phyloP scores from a whole-genome alignment of 2,888 invertebrate genomes.

The Chesias legatella region DNA sequence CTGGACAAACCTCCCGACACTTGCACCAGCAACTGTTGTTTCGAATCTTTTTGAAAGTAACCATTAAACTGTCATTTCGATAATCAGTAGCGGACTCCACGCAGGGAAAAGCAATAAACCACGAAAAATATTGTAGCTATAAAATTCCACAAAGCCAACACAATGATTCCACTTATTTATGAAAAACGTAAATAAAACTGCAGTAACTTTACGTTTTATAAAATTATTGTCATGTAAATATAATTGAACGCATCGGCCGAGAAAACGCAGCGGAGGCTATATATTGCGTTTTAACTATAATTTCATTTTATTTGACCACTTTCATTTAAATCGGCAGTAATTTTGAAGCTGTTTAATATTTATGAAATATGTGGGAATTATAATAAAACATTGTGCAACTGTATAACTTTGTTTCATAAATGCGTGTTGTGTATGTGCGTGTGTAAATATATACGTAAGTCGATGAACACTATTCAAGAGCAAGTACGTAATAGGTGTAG shows the following conservation, averaged over 20 bases:
- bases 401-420: background rate
- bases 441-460: no score
- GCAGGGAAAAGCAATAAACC: conserved; percentile 36
- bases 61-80: conserved; percentile 40
- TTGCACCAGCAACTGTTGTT: background rate
- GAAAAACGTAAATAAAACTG: conserved; percentile 38
- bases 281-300: conserved; percentile 23
- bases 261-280: conserved; percentile 7
- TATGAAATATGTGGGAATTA: conserved; percentile 13
- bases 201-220: conserved; percentile 29
- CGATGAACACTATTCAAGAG: no score
- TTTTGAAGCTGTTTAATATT: conserved; percentile 9
- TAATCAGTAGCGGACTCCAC: conserved; percentile 48
- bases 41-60: conserved; percentile 27
- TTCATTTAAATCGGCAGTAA: conserved; percentile 8
- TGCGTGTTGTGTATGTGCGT: no score
- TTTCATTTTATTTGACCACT: conserved; percentile 19
- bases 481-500: no score
- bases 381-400: background rate
- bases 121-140: conserved; percentile 26
- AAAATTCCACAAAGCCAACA: conserved; percentile 31
- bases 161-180: conserved; percentile 41
- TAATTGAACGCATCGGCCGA: conserved; percentile 22
- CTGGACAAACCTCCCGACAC: no score
- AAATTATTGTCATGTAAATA: conserved; percentile 30